Evolutionary conservation across 2,113 vertebrate genomes (phyloP).

Genomic region (Gopherus flavomarginatus): DNA sequence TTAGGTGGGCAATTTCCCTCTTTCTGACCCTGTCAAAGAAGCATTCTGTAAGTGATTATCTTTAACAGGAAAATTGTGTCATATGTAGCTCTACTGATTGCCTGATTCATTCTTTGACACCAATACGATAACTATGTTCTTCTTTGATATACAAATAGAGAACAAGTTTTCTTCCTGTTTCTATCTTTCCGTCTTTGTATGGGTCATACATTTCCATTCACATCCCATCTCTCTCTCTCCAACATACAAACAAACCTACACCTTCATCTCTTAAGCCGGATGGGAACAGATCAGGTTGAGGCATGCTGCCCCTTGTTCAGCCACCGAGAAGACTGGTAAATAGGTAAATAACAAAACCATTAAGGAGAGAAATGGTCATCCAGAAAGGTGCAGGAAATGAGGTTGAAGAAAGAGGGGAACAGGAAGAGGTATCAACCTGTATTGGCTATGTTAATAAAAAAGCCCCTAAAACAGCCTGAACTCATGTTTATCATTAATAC

Average conservation of each 20-base stretch:
- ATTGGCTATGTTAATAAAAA: not conserved
- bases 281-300: conserved; percentile 1
- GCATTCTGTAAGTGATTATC: not conserved
- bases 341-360: not conserved
- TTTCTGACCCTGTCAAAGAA: not conserved
- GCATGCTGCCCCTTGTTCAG: not conserved
- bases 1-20: not conserved
- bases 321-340: conserved; percentile 22
- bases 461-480: not conserved
- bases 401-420: not conserved
- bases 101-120: not conserved
- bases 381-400: not conserved
- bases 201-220: not conserved
- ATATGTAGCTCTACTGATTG: not conserved
- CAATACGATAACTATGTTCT: not conserved
- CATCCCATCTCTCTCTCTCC: not conserved
- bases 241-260: not conserved
- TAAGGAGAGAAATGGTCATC: not conserved
- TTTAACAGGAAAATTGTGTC: not conserved
- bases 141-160: not conserved
- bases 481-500: not conserved
- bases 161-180: not conserved
- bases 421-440: conserved; percentile 3
- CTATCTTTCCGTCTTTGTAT: conserved; percentile 13
- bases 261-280: not conserved